Base-by-base conservation (phyloP, 1,140 invertebrate species). In the Grapholita molesta region DNA sequence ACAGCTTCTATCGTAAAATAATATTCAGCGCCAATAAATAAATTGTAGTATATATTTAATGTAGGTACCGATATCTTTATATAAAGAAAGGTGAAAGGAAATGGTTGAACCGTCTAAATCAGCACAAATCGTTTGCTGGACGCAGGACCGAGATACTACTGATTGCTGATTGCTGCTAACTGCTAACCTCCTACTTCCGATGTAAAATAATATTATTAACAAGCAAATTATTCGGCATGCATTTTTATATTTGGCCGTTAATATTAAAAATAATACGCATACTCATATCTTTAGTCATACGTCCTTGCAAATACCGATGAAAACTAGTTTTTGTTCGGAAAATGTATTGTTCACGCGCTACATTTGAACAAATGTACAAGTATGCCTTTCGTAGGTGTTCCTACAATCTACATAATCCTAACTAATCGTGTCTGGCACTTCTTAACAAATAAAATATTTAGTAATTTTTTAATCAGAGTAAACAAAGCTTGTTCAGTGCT, bases 241-340 rank as follows among this genome's bases (percentile, higher is more conserved):
- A n/a, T 6, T n/a, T 11, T 38, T 38, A n/a, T 15, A 12, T 38
- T 38, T 38, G 15, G n/a, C 12, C 35, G 35, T 38, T 38, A 4
- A 57, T 57, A 9, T 55, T 55, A 55, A 53, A 55, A 61, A 61
- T 28, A 61, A 9, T 11, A 42, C 61, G 42, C 67, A 67, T 70
- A 64, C 24, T 35, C 52, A 68, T 53, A 42, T 9, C 11, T 18
- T 53, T 66, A 57, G 42, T 69, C 24, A 69, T 69, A 12, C 48
- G 70, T 70, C 70, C 66, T 70, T 70, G 55, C 28, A n/a, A 67
- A 52, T 64, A 48, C 15, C 21, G 33, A 67, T 67, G 11, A 12
- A 32, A 64, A 70, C 65, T 33, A 55, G 70, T 52, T 64, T 18
- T 61, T 61, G 55, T 18, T 61, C 15, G 55, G 25, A 28, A 32